Conservation (phyloP, 2,888 invertebrate species). For the Incurvaria masculella region DNA sequence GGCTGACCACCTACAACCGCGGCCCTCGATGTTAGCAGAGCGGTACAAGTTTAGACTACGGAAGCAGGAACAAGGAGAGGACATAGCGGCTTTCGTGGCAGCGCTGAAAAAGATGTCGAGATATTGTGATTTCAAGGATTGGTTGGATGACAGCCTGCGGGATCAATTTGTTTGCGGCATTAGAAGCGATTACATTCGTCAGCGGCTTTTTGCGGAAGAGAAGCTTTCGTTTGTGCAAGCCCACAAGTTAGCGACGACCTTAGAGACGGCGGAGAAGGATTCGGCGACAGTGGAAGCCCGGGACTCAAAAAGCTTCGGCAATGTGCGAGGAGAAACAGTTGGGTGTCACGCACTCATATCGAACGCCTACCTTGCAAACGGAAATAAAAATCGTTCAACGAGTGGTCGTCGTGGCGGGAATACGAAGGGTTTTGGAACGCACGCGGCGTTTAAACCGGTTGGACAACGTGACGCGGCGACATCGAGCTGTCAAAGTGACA, state of each 20-base stretch:
- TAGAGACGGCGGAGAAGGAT: slow-evolving; percentile 3
- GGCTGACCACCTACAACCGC: no score
- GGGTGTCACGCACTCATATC: no score
- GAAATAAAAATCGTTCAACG: no score
- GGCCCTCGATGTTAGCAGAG: slow-evolving; percentile 11
- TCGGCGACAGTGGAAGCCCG: not conserved
- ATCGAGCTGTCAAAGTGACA: no score
- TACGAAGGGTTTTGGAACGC: no score
- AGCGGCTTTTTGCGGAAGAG: slow-evolving; percentile 1
- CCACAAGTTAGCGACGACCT: not conserved
- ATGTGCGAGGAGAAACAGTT: no score
- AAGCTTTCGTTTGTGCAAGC: not conserved
- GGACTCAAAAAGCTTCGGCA: no score
- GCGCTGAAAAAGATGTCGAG: slow-evolving; percentile 1
- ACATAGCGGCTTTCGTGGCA: not conserved
- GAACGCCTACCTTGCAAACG: no score
- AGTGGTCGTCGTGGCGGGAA: no score
- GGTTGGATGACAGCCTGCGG: not conserved
- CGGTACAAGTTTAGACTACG: slow-evolving; percentile 14
- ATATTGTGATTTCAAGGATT: slow-evolving; percentile 2
- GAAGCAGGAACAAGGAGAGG: not conserved
- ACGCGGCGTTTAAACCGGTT: no score
- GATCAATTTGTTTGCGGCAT: slow-evolving; percentile 3
- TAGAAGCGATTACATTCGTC: slow-evolving; percentile 1
- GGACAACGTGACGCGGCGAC: no score